Evolutionary conservation across 2,888 invertebrate species (phyloP), one percentile per base, ranked within the genome.

Genomic region (Masnerella sp.): DNA sequence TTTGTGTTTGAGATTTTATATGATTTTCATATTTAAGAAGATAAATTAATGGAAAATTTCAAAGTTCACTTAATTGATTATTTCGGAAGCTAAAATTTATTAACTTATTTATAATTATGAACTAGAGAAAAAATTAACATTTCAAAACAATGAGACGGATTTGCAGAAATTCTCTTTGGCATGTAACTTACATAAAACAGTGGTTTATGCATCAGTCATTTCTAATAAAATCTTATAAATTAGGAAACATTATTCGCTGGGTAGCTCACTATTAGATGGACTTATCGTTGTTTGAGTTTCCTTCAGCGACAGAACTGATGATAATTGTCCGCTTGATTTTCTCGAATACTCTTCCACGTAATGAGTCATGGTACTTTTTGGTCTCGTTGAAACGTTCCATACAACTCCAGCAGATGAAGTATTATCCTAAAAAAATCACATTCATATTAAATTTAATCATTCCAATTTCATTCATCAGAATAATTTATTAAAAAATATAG

Each of bases 211-310:
- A 61, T 69, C 61, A 69, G 47, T 61, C 69, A 45, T 52, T 47
- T 28, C n/a, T 28, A n/a, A 9, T 28, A n/a, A n/a, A n/a, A n/a
- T n/a, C n/a, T n/a, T n/a, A n/a, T n/a, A n/a, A n/a, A n/a, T n/a
- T n/a, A n/a, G n/a, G n/a, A n/a, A n/a, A 59, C 58, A 42, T 49
- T 42, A 51, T 62, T 62, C 84, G 78, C 83, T 84, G 12, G 80
- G 82, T 61, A 77, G 51, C 62, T 85, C 85, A 75, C 85, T 87
- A 77, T 84, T 85, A 28, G 83, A 81, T 11, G 85, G 85, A 67
- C 86, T 86, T 71, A 81, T 77, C 36, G 83, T 75, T 62, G 83
- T 78, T 69, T 80, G 81, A 56, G 82, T 58, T 58, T 86, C 84
- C 69, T 75, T 82, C 28, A 85, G 42, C 47, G 79, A 80, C 28